Evolutionary conservation across 2,888 invertebrate species (phyloP).

Genomic region (Tipula unca): DNA sequence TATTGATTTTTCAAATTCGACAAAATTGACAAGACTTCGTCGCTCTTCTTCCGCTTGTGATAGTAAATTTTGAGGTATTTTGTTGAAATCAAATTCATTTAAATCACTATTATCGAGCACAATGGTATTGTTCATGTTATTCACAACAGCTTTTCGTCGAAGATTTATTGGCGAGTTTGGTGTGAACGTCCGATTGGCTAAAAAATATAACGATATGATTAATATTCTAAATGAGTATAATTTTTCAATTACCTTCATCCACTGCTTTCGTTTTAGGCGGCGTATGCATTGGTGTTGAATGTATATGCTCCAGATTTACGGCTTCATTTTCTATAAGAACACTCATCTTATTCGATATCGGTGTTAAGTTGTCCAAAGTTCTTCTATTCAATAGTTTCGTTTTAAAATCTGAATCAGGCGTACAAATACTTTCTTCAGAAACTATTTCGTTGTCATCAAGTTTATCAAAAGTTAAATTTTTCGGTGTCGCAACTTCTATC

Average conservation of each 20-base stretch:
- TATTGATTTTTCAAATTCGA: constrained; percentile 24
- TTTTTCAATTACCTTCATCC: not conserved
- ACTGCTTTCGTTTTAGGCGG: not conserved
- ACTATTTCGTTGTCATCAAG: not conserved
- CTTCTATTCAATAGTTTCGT: not conserved
- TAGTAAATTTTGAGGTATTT: constrained; percentile 17
- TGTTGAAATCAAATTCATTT: constrained; percentile 16
- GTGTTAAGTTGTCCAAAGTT: not conserved
- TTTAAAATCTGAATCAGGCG: not conserved
- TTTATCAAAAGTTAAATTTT: not conserved
- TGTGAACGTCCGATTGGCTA: not conserved
- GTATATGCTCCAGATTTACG: not conserved
- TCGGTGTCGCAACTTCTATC: not conserved
- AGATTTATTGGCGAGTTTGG: not conserved
- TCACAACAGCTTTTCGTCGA: not conserved
- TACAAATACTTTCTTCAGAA: not conserved
- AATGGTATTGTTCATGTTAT: not conserved
- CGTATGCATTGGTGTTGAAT: not conserved
- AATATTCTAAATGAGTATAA: not conserved
- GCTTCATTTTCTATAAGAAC: not conserved
- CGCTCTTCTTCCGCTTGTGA: constrained; percentile 21
- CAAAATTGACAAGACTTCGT: constrained; percentile 20
- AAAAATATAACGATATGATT: not conserved
- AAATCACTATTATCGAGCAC: not conserved
- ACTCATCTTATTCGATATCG: not conserved